Evolutionary conservation across 2,888 invertebrate genomes (phyloP), one percentile per base, ranked within the genome.

Genomic region (Trachelus stipa): DNA sequence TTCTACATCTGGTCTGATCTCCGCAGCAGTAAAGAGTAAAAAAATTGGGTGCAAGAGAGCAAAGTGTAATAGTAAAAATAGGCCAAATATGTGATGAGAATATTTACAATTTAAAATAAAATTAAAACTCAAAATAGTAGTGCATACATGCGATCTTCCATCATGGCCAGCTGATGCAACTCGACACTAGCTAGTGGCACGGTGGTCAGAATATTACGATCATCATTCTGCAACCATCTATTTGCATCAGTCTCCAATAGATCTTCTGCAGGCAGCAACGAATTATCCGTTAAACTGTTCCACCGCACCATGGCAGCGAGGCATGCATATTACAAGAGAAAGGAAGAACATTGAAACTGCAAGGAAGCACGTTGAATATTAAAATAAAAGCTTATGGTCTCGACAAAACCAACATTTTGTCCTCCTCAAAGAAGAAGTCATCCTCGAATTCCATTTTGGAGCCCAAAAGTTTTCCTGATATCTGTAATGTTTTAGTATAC

Each of bases 81-180:
- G 74, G 12, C 37, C 74, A 77, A 34, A 69, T 71, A 73, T 33
- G 68, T 15, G 15, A 40, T 40, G 11, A 37, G 74, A 34, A 74
- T 74, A 74, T 68, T 81, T 33, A 80, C 35, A 80, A 82, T 83
- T 79, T 82, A 76, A 69, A 76, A 82, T 74, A 77, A 75, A 34
- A 33, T 71, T 76, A 11, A 15, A 31, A 74, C 74, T 77, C 31
- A 74, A 73, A 34, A 77, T 77, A 77, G 75, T 75, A 83, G 77
- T 89, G 91, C 91, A 78, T 92, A 92, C 92, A 92, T 92, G 90
- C 91, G 90, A 87, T 92, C 91, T 88, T 92, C 92, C 88, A 88
- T 88, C 85, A 87, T 85, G 79, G 82, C 82, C 77, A 85, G 80
- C 34, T 87, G 89, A 81, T 86, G 84, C 76, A 85, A 82, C 79